phyloP scores from a whole-genome alignment of 2,797 vertebrate species.

The Manis javanica region DNA sequence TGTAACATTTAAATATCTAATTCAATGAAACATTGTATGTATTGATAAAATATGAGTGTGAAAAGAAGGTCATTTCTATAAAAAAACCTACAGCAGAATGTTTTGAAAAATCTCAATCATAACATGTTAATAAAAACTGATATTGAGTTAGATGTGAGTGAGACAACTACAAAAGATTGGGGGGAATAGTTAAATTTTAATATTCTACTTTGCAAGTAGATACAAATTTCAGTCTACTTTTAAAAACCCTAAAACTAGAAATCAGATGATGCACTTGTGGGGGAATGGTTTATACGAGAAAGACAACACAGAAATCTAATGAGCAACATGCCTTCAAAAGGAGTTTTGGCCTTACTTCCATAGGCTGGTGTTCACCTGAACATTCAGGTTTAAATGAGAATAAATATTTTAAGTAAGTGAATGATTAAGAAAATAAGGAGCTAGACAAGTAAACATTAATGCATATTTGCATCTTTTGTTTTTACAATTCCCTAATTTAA shows the following conservation, averaged over 20 bases:
- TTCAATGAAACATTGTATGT: constrained; percentile 15
- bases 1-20: constrained; percentile 24
- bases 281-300: background rate
- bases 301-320: background rate
- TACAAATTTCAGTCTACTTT: background rate
- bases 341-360: background rate
- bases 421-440: background rate
- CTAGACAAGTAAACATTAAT: background rate
- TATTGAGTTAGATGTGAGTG: background rate
- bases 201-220: background rate
- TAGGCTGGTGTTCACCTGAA: background rate
- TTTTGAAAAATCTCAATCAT: constrained; percentile 19
- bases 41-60: background rate
- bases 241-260: background rate
- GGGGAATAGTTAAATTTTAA: background rate
- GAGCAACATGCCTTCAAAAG: background rate
- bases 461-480: background rate
- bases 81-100: background rate
- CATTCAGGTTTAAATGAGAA: constrained; percentile 3
- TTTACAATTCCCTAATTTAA: background rate
- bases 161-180: background rate
- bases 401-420: background rate
- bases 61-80: background rate
- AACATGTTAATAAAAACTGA: constrained; percentile 10
- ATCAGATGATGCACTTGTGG: background rate